A percentile compares a stretch with the other conserved stretches of the same genome.
phyloP scores from a whole-genome alignment of 1,140 invertebrate genomes.

The Coelopa frigida region DNA sequence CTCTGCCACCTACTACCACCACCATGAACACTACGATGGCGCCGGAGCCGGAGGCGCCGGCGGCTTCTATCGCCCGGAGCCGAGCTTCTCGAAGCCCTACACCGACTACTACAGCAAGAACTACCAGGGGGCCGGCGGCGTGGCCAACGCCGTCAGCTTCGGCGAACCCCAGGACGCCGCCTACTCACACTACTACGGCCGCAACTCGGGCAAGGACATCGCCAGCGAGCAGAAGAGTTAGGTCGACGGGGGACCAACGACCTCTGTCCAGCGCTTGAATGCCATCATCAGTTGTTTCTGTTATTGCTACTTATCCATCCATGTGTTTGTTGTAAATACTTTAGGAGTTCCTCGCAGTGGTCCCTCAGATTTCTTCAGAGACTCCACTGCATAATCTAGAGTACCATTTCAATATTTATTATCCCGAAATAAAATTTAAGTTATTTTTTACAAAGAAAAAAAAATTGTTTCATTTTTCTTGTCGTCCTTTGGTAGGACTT shows the following conservation, averaged over 20 bases:
- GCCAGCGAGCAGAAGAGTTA: constrained; percentile 30
- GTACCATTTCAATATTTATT: too few species aligned
- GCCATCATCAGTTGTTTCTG: too few species aligned
- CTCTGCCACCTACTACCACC: constrained; percentile 48
- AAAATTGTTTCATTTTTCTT: too few species aligned
- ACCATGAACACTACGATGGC: constrained; percentile 45
- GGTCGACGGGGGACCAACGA: not conserved
- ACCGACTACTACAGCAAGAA: constrained; percentile 47
- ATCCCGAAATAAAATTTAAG: too few species aligned
- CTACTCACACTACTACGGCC: constrained; percentile 58
- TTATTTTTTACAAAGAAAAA: too few species aligned
- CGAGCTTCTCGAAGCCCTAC: constrained; percentile 40
- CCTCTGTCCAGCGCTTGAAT: too few species aligned
- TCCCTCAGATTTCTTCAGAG: too few species aligned
- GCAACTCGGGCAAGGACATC: constrained; percentile 39
- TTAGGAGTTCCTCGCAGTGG: too few species aligned
- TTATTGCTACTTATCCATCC: too few species aligned
- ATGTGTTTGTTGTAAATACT: too few species aligned
- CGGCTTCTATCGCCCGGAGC: constrained; percentile 37
- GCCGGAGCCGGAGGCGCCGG: constrained; percentile 22
- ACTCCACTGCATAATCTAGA: too few species aligned
- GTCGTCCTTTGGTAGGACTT: too few species aligned
- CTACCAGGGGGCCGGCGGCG: constrained; percentile 30
- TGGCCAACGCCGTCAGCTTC: constrained; percentile 55
- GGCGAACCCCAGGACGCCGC: constrained; percentile 60